Evolutionary conservation across 2,113 vertebrate genomes (phyloP).

Genomic region (Formicarius rufipectus): DNA sequence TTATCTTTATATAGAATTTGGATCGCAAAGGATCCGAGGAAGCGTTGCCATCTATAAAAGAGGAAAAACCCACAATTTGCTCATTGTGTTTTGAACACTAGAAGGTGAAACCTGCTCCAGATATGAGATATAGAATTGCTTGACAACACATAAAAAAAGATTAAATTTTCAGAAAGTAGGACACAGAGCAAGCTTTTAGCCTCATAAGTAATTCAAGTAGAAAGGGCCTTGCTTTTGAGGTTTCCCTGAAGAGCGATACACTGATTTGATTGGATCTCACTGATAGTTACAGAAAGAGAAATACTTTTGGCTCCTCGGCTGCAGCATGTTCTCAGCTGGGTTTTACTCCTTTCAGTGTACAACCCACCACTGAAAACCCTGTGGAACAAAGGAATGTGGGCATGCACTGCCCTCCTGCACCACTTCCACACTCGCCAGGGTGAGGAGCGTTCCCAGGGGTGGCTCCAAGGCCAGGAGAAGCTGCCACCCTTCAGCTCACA

Average conservation of each 20-base stretch:
- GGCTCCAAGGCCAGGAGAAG: not conserved
- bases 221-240: constrained; percentile 1
- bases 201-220: constrained; percentile 27
- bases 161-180: constrained; percentile 8
- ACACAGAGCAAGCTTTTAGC: not conserved
- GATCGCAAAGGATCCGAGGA: not conserved
- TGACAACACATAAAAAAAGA: not conserved
- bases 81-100: not conserved
- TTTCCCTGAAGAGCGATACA: constrained; percentile 12
- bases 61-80: not conserved
- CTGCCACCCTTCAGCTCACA: not conserved
- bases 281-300: not conserved
- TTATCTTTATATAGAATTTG: not conserved
- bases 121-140: rapidly evolving
- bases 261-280: not conserved
- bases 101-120: not conserved
- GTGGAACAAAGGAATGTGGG: not conserved
- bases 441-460: not conserved
- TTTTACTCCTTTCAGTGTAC: not conserved
- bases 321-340: not conserved
- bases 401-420: not conserved
- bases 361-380: not conserved
- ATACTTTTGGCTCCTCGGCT: not conserved
- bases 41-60: not conserved
- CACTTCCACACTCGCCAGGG: too few relatives aligned